Percentiles rank a stretch among this genome's conserved stretches.
Evolutionary conservation across 2,797 vertebrate genomes (phyloP).

Genomic region (Sebastiscus albofasciatus): DNA sequence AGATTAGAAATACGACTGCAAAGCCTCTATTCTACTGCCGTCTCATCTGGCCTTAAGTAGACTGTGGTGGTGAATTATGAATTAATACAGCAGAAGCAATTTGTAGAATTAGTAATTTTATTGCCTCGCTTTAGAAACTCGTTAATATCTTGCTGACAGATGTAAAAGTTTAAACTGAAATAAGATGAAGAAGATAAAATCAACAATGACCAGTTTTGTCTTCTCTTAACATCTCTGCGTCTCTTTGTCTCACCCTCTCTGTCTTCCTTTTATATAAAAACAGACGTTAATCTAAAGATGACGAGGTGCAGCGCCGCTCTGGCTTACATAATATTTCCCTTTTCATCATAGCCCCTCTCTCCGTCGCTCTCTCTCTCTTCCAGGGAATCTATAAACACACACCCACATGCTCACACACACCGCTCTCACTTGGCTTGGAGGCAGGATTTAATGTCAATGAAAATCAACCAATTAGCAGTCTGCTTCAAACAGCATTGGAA

Average conservation of each 20-base stretch:
- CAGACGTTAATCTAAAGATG: conserved; percentile 41
- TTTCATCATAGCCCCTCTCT: background rate
- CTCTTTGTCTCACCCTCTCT: background rate
- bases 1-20: conserved; percentile 1
- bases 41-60: conserved; percentile 3
- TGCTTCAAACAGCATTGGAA: conserved; percentile 50
- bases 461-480: conserved; percentile 67
- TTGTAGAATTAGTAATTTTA: conserved; percentile 22
- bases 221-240: background rate
- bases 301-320: conserved; percentile 15
- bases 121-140: conserved; percentile 3
- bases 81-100: conserved; percentile 23
- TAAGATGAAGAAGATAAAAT: background rate
- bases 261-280: conserved; percentile 29
- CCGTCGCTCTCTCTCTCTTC: conserved; percentile 11
- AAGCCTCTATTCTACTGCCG: background rate
- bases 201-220: background rate
- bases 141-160: conserved; percentile 23
- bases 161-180: background rate
- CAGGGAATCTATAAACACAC: conserved; percentile 42
- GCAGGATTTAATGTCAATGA: conserved; percentile 68
- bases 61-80: conserved; percentile 13
- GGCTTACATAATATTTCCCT: conserved; percentile 40
- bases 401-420: conserved; percentile 12
- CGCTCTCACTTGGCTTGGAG: conserved; percentile 40